Evolutionary conservation across 2,888 invertebrate genomes (phyloP), one percentile per base, ranked within the genome.

Genomic region (Ametastegia equiseti): DNA sequence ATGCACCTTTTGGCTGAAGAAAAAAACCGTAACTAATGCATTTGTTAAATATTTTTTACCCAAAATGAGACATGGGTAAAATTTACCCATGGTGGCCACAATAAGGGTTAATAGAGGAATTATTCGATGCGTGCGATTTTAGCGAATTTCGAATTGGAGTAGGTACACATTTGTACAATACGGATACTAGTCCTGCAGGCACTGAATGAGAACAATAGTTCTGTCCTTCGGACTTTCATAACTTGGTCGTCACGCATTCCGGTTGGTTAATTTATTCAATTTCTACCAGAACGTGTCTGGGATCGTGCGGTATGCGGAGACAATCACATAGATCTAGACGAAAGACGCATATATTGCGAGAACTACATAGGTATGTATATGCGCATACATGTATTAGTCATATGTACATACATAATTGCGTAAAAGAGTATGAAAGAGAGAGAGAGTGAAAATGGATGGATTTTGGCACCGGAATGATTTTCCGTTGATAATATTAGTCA

Each of bases 181-280:
- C 60, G 27, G 30, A 60, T n/a, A n/a, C n/a, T n/a, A n/a, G n/a
- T n/a, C n/a, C n/a, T n/a, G n/a, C n/a, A n/a, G n/a, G n/a, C 42
- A 42, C 5, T 42, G 42, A 42, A 9, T 30, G 60, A 54, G 60
- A 60, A 60, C 60, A 60, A 60, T 60, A 30, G 30, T 13, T 60
- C 60, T 30, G 60, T 60, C 60, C 60, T 36, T 67, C 67, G 67
- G 60, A 60, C 60, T 60, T 60, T 60, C 60, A 60, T 60, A 60
- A 60, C 60, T 60, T 60, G 60, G 27, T 19, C 67, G 9, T 3
- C 67, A 27, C 33, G 54, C 50, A 75, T 75, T 75, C 73, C 73
- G 19, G 54, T 36, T 36, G 36, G 73, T 75, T 75, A 75, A 75
- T 75, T 75, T 75, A 75, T 75, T 54, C 73, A 75, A 75, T 75